Evolutionary conservation across 2,797 vertebrate genomes (phyloP).

Genomic region (Megaceryle alcyon): DNA sequence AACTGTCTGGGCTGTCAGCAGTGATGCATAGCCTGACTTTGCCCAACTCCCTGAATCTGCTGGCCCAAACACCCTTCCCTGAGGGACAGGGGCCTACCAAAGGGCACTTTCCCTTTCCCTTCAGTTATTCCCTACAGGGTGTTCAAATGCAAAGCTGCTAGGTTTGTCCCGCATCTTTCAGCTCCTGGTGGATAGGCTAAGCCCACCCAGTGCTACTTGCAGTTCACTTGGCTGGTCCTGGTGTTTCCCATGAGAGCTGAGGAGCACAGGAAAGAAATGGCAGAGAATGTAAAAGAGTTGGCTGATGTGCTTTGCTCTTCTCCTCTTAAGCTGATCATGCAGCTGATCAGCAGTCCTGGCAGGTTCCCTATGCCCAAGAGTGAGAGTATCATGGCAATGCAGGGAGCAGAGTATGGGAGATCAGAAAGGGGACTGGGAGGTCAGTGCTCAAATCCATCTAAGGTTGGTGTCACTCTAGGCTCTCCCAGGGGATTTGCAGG

Average conservation of each 20-base stretch:
- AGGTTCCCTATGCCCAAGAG: not conserved
- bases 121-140: not conserved
- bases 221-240: not conserved
- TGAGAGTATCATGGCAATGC: accelerated
- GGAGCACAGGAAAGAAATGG: not conserved
- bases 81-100: not conserved
- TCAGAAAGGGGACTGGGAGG: not conserved
- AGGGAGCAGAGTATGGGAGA: not conserved
- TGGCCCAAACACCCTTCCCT: not conserved
- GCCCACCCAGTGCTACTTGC: not conserved
- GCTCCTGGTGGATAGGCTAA: not conserved
- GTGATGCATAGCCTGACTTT: not conserved
- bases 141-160: not conserved
- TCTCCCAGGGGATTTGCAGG: not conserved
- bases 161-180: not conserved
- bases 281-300: not conserved
- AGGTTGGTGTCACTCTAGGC: not conserved
- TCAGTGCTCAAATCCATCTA: not conserved
- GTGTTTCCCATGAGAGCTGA: not conserved
- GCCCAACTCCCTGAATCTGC: not conserved
- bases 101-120: not conserved
- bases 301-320: not conserved
- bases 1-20: not conserved
- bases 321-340: not conserved
- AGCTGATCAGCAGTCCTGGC: not conserved